Evolutionary conservation across 2,888 invertebrate genomes (phyloP).

Genomic region (Deroplatys truncata): DNA sequence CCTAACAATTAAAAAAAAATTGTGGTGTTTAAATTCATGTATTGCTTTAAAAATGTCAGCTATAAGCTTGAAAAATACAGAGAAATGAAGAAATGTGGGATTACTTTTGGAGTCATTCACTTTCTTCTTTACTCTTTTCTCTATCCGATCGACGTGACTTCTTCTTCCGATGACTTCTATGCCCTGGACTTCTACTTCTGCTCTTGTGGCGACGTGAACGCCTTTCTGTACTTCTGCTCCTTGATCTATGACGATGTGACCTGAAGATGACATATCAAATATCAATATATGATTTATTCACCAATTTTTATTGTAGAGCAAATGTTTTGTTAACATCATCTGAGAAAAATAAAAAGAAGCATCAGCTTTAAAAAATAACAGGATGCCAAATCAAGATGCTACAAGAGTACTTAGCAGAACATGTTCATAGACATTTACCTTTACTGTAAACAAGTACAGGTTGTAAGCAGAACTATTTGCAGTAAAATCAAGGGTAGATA

Average conservation of each 20-base stretch:
- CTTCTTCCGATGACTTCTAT: constrained; percentile 61
- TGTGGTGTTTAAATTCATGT: not conserved
- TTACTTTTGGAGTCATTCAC: constrained; percentile 47
- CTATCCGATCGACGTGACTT: constrained; percentile 65
- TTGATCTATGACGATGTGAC: constrained; percentile 31
- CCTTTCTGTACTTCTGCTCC: constrained; percentile 31
- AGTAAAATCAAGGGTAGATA: too few relatives aligned
- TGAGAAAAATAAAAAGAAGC: not conserved
- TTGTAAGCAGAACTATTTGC: too few relatives aligned
- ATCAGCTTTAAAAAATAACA: too few relatives aligned
- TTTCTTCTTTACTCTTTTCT: constrained; percentile 59
- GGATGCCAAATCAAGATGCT: too few relatives aligned
- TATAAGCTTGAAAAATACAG: not conserved
- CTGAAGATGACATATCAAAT: not conserved
- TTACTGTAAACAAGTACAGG: too few relatives aligned
- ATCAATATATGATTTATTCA: not conserved
- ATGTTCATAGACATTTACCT: too few relatives aligned
- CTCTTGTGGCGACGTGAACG: constrained; percentile 63
- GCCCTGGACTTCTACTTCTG: constrained; percentile 65
- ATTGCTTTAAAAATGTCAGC: not conserved
- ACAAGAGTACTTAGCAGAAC: too few relatives aligned
- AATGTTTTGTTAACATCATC: not conserved
- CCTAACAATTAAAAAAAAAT: not conserved
- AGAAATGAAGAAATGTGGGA: not conserved
- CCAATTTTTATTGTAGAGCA: not conserved